Percentiles rank a stretch among this genome's conserved stretches.
Conservation (phyloP, 2,888 invertebrate species). For the Drosophila anomalipes region DNA sequence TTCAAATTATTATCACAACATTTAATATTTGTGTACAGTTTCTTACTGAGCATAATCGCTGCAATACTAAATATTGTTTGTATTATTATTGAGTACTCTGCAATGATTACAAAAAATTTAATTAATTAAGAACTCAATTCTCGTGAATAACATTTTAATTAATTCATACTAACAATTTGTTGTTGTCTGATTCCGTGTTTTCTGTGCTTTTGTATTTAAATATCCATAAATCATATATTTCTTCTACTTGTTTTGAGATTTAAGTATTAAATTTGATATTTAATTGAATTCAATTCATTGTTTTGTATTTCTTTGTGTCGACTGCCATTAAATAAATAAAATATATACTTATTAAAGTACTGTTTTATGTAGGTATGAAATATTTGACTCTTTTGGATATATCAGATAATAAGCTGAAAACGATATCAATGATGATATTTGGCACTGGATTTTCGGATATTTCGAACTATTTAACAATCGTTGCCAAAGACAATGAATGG, state of each 20-base stretch:
- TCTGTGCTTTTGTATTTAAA: not conserved
- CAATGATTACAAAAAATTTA: not conserved
- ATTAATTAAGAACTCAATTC: not conserved
- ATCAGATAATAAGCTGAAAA: conserved; percentile 71
- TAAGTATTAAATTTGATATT: not conserved
- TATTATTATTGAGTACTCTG: not conserved
- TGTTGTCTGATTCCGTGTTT: not conserved
- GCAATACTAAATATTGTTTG: not conserved
- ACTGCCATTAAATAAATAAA: not conserved
- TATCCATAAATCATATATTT: not conserved
- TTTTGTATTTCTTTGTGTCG: not conserved
- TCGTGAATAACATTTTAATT: not conserved
- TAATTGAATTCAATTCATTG: not conserved
- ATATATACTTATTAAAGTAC: not conserved
- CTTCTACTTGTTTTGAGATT: not conserved
- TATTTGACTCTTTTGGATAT: conserved; percentile 72
- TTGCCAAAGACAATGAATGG: conserved; percentile 71
- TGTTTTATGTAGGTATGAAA: conserved; percentile 32
- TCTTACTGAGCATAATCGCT: not conserved
- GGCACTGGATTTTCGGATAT: conserved; percentile 44
- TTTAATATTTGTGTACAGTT: not conserved
- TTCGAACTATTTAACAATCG: conserved; percentile 47
- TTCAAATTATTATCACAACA: not conserved
- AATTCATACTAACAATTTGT: not conserved
- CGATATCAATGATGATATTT: conserved; percentile 66